Evolutionary conservation across 2,113 vertebrate species (phyloP), one percentile per base, ranked within the genome.

Genomic region (Rhombomys opimus): DNA sequence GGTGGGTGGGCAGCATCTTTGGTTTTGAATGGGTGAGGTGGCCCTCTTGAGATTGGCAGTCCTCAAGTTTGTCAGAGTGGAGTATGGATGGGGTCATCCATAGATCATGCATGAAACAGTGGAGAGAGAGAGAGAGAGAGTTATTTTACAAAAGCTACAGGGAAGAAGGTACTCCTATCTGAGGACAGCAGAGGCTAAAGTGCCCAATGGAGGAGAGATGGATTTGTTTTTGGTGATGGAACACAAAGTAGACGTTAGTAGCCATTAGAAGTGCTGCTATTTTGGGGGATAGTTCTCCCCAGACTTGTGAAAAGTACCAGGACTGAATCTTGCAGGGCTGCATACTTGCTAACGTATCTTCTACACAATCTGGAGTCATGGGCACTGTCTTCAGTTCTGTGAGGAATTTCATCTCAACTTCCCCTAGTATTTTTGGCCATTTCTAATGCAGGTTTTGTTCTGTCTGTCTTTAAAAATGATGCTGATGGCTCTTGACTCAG

Each of bases 161-260:
- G 73, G 57, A 72, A 81, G 12, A 80, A 91, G 22, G n/a, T 20
- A 63, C 23, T 11, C 18, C 46, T 57, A 12, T 18, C n/a, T 30
- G 18, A 52, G 30, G 30, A 41, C 20, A 54, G 18, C 67, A 52
- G 3, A 32, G 25, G 65, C 14, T 1, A 82, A 85, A 76, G 27
- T 93, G 14, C 73, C n/a, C 23, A 41, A 10, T 2, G 80, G 59
- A 70, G 46, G 30, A 89, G 11, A 80, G 23, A n/a, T 57, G 46
- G n/a, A 77, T 96, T 84, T 95, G 38, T 35, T 18, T 23, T 97
- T 61, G 32, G 41, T 86, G 70, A 90, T 30, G 30, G 41, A 89
- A 75, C 25, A 59, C 86, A 23, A 86, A 85, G 7, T 67, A 80
- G 30, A 85, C 32, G 81, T 76, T 52, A 46, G 89, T 41, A 93